Evolutionary conservation across 2,113 vertebrate genomes (phyloP).

Genomic region (Dromas ardeola): DNA sequence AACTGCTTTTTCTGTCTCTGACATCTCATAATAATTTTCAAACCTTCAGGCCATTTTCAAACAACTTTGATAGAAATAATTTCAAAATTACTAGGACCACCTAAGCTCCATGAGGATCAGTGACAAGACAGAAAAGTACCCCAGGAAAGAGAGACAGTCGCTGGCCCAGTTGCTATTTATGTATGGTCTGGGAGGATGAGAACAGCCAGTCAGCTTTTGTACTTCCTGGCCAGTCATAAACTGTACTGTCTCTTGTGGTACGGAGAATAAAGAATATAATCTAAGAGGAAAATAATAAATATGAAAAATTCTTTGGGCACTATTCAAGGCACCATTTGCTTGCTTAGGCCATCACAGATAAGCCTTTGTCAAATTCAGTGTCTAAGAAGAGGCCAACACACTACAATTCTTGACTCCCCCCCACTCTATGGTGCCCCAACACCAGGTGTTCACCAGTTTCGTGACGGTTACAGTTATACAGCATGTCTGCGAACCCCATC

Average conservation of each 20-base stretch:
- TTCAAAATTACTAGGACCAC: too few species aligned
- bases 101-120: neutral
- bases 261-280: neutral
- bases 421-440: fast-evolving
- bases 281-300: neutral
- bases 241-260: too few species aligned
- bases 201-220: neutral
- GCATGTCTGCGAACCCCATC: fast-evolving
- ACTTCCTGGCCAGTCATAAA: neutral
- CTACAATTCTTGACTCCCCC: too few species aligned
- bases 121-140: neutral
- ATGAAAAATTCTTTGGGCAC: neutral
- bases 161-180: neutral
- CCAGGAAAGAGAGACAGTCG: too few species aligned
- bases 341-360: too few species aligned
- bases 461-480: too few species aligned
- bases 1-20: neutral
- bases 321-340: neutral
- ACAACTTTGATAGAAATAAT: neutral
- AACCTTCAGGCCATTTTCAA: neutral
- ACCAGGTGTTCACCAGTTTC: fast-evolving
- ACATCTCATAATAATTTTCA: neutral
- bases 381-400: neutral
- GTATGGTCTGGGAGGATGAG: neutral
- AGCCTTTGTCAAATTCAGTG: neutral